Evolutionary conservation across 1,140 invertebrate genomes (phyloP).

Genomic region (Pygmarrhopalites habei): DNA sequence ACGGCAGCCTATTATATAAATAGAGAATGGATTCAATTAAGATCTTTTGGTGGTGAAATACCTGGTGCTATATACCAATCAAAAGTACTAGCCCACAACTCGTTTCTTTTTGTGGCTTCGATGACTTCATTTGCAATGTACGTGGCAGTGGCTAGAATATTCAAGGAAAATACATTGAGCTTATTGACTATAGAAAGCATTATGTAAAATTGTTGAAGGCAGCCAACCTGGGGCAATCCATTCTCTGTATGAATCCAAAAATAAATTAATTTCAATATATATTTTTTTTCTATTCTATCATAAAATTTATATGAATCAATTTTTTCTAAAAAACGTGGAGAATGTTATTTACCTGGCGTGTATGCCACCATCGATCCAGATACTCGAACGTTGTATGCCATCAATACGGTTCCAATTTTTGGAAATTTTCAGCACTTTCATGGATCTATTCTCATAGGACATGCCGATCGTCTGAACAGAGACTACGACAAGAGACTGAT

Average conservation of each 20-base stretch:
- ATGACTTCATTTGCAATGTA: conserved; percentile 22
- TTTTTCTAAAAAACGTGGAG: too few species aligned
- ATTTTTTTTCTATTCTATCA: too few species aligned
- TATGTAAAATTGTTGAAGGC: too few species aligned
- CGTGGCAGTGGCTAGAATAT: conserved; percentile 14
- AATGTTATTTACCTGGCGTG: not conserved
- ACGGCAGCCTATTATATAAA: too few species aligned
- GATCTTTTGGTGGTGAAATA: too few species aligned
- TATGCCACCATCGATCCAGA: conserved; percentile 22
- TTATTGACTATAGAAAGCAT: too few species aligned
- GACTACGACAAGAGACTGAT: not conserved
- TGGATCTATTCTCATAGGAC: conserved; percentile 10
- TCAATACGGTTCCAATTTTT: not conserved
- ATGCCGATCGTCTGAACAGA: not conserved
- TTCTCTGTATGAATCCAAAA: conserved; percentile 11
- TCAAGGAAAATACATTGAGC: too few species aligned
- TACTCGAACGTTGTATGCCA: conserved; percentile 8
- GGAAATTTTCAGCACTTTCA: conserved; percentile 23
- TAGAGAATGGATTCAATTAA: too few species aligned
- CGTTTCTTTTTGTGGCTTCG: not conserved
- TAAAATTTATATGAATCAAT: too few species aligned
- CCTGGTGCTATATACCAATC: conserved; percentile 20
- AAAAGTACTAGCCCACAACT: not conserved
- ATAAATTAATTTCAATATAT: too few species aligned
- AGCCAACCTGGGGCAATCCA: conserved; percentile 26